Evolutionary conservation across 2,888 invertebrate species (phyloP).

Genomic region (Ophion ventricosus): DNA sequence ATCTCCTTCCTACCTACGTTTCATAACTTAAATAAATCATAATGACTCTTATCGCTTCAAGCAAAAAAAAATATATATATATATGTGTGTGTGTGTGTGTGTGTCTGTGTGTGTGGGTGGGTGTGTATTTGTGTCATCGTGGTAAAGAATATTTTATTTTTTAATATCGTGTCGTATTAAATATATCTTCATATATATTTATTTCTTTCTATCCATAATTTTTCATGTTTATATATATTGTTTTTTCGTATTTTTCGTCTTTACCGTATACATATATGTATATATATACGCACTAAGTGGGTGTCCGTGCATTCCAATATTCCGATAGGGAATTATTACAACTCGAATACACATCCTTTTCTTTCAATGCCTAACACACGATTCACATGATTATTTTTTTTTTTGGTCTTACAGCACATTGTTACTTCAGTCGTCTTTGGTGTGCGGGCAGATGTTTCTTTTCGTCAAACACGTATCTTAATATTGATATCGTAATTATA

Average conservation of each 20-base stretch:
- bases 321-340: slow-evolving; percentile 54
- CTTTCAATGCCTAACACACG: slow-evolving; percentile 58
- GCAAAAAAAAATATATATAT: slow-evolving; percentile 70
- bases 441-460: slow-evolving; percentile 67
- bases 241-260: slow-evolving; percentile 52
- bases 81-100: background rate
- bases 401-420: slow-evolving; percentile 78
- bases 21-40: slow-evolving; percentile 67
- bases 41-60: slow-evolving; percentile 77
- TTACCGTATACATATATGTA: slow-evolving; percentile 65
- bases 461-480: slow-evolving; percentile 66
- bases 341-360: slow-evolving; percentile 48
- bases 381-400: slow-evolving; percentile 64
- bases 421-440: slow-evolving; percentile 81
- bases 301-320: slow-evolving; percentile 65
- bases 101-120: background rate
- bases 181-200: slow-evolving; percentile 74
- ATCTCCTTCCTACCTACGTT: slow-evolving; percentile 59
- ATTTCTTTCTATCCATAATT: slow-evolving; percentile 68
- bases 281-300: slow-evolving; percentile 57
- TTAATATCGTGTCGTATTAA: slow-evolving; percentile 76
- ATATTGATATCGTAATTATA: slow-evolving; percentile 69
- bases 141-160: slow-evolving; percentile 76
- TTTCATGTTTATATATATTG: slow-evolving; percentile 63
- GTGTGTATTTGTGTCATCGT: slow-evolving; percentile 69